Evolutionary conservation across 2,888 invertebrate genomes (phyloP), one percentile per base, ranked within the genome.

Genomic region (Drosophila affinis): DNA sequence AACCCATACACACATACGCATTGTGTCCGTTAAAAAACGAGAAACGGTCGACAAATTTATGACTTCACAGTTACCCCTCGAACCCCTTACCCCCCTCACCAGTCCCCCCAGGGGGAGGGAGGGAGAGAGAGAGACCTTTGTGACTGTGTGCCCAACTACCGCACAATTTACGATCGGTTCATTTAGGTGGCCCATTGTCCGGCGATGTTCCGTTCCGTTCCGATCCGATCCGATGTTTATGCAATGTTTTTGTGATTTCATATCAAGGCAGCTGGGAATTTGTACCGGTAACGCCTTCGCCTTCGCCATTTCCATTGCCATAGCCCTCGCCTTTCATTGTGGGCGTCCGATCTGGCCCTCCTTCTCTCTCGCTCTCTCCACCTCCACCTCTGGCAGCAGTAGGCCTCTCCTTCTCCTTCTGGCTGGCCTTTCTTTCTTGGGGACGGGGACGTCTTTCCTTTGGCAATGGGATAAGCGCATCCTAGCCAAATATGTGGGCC

Each of bases 151-250:
- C 56, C 67, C 77, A 79, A 85, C 86, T 85, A 77, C 76, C 71
- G 60, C 76, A 45, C 58, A 80, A 88, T 88, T 84, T 88, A 88
- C 83, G 88, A 84, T 76, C 88, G 60, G 73, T 80, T 78, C 83
- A 80, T 80, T 86, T 82, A 80, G 83, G 81, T 74, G 78, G 83
- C 78, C 87, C 81, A 88, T 85, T 87, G 82, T 83, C 78, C 79
- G 24, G 24, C 24, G 73, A 54, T 48, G 68, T 32, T 58, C 54
- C 39, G 39, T 39, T 39, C 14, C 39, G 39, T 39, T 39, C 39
- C 45, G 12, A 46, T 24, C 9, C 61, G 32, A 18, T 24, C 47
- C 70, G 71, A 74, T 69, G 79, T 88, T 83, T 86, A 82, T 88
- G 83, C 83, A 79, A 83, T 81, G 62, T 68, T 72, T 72, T 68